Conservation (phyloP, 1,140 invertebrate species). For the Dendrolimus kikuchii region DNA sequence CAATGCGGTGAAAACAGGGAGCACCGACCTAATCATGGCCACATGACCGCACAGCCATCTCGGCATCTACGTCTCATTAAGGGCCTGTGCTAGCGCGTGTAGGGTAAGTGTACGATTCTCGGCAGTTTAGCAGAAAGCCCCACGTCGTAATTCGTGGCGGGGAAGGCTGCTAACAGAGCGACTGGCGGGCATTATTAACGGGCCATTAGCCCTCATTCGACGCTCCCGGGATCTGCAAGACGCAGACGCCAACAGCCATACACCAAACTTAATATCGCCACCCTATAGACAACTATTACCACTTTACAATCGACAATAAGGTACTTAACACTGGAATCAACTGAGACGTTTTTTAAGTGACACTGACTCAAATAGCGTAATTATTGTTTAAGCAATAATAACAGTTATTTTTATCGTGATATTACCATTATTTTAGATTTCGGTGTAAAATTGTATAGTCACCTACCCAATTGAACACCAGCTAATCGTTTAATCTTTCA, state of each 20-base stretch:
- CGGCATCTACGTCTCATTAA: constrained; percentile 19
- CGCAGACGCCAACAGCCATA: constrained; percentile 9
- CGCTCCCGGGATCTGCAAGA: constrained; percentile 21
- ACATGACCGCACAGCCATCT: constrained; percentile 15
- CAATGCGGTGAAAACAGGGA: constrained; percentile 3
- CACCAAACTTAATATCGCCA: no score
- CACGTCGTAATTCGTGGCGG: constrained; percentile 30
- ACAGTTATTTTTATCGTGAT: no score
- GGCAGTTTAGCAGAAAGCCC: constrained; percentile 31
- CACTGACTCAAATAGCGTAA: no score
- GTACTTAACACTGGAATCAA: constrained; percentile 7
- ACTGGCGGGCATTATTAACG: constrained; percentile 47
- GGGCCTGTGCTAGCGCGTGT: constrained; percentile 11
- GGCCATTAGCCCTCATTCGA: constrained; percentile 43
- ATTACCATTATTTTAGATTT: no score
- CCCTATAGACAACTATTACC: constrained; percentile 18
- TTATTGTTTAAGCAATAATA: no score
- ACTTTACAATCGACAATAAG: constrained; percentile 13
- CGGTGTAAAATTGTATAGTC: no score
- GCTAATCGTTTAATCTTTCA: no score
- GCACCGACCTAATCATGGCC: constrained; percentile 16
- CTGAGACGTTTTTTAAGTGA: no score
- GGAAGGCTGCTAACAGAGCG: constrained; percentile 30
- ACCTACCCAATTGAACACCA: no score
- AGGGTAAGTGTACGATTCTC: constrained; percentile 24